Base-by-base conservation (phyloP, 2,888 invertebrate genomes). In the Microplitis deprimator region DNA sequence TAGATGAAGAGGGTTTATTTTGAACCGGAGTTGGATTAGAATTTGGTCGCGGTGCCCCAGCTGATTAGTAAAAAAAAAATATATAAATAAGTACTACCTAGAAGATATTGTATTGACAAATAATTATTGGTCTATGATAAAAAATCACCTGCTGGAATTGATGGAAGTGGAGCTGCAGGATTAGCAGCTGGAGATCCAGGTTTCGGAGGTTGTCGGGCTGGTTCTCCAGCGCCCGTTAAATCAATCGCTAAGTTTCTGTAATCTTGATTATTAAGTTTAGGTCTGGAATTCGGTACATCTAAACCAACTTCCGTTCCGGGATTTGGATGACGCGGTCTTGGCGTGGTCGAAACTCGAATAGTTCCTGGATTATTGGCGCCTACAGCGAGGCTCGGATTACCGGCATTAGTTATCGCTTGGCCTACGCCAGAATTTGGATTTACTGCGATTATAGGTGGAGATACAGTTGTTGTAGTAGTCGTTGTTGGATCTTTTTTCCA, bases 291-390 rank as follows among this genome's bases (percentile, higher is more conserved):
- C 0, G 84, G 77, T 20, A 83, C 75, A 77, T 89, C 88, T 2
- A 83, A 80, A n/a, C 88, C 88, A 1, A 89, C 87, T 64, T 89
- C 88, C 6, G 89, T 88, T 17, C 88, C 89, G 5, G 89, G 89
- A 80, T 83, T 87, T 2, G 87, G 88, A 61, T 79, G 82, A 20
- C 80, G 82, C 0, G 81, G 81, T 39, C 77, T 79, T 1, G 50
- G 10, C 13, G 50, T 50, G 50, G 50, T 50, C 10, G 50, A 50
- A 13, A 13, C 13, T 50, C 81, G 81, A 16, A 86, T 83, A 13
- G 83, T 84, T 1, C 85, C 85, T 3, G 82, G 80, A 7, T 76
- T 83, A 4, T 83, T 85, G 0, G 86, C 83, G 3, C 87, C 88
- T 10, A 88, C 80, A 2, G 84, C 87, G 2, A 88, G 75, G 17